A percentile compares a stretch with the other conserved stretches of the same genome.
Evolutionary conservation across 2,888 invertebrate species (phyloP).

Genomic region (Orchesellides sinensis): DNA sequence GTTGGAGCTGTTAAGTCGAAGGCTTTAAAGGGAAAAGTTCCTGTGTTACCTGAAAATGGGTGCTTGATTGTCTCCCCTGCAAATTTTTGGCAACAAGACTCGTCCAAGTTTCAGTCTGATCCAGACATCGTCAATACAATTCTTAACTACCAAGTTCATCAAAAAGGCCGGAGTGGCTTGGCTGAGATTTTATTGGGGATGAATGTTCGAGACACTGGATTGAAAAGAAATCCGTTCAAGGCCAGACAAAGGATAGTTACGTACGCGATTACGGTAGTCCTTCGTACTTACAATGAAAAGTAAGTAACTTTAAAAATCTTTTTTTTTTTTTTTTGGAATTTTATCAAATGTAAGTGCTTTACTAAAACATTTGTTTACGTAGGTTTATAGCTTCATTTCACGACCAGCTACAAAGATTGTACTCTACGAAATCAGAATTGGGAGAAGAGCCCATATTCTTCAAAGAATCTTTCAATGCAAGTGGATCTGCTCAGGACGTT

Average conservation of each 20-base stretch:
- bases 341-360: background rate
- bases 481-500: conserved; percentile 38
- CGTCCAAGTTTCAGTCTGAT: conserved; percentile 87
- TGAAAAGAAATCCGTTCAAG: conserved; percentile 91
- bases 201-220: conserved; percentile 92
- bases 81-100: conserved; percentile 93
- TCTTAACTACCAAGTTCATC: conserved; percentile 87
- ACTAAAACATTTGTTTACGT: background rate
- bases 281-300: conserved; percentile 78
- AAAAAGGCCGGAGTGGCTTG: conserved; percentile 89
- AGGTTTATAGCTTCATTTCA: conserved; percentile 51
- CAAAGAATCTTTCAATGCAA: conserved; percentile 49
- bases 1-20: conserved; percentile 85
- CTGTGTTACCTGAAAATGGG: conserved; percentile 91
- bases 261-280: conserved; percentile 92
- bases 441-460: background rate
- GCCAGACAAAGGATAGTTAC: conserved; percentile 91
- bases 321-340: background rate
- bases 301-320: conserved; percentile 28
- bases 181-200: conserved; percentile 96
- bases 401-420: conserved; percentile 52
- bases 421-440: conserved; percentile 24
- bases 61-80: conserved; percentile 95
- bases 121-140: conserved; percentile 88
- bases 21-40: conserved; percentile 79